Evolutionary conservation across 2,113 vertebrate species (phyloP), one percentile per base, ranked within the genome.

Genomic region (Macquaria ambigua): DNA sequence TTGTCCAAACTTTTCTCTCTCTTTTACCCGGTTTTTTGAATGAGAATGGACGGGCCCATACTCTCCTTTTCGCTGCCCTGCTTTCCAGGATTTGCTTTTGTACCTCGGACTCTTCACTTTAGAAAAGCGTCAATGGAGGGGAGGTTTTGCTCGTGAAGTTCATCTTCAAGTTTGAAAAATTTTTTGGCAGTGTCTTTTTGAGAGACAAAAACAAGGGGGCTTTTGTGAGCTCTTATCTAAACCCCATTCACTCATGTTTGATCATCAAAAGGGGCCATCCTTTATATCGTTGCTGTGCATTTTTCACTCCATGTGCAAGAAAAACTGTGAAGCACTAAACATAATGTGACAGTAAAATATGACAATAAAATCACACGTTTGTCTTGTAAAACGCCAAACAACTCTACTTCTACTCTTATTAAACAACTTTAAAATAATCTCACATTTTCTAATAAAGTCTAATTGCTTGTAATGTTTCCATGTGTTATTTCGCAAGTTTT

Each of bases 141-240:
- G 79, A 87, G 74, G 82, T 84, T 84, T 69, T 68, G 83, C 74
- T 80, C 86, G 64, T 95, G 95, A 97, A 97, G 97, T 97, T 97
- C 97, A 98, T 96, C 96, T 96, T 97, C 97, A 97, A 97, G 97
- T 96, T 97, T 97, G 92, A 88, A 93, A 84, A 90, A 85, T 81
- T 77, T 88, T 83, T 77, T 53, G 87, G 52, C 82, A 87, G 70
- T 85, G 73, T 91, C 87, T 79, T 84, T 90, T 83, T 79, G 41
- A 16, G 68, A 23, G 4, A 52, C 37, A 81, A 89, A 87, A 88
- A 14, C 1, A 11, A 5, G 10, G 15, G 9, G 43, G 43, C 48
- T 92, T 90, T 93, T 95, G 82, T 90, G 87, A 87, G 83, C 93
- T 80, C 88, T 92, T 90, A 48, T 91, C 90, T 92, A 73, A 89